Base-by-base conservation (phyloP, 2,888 invertebrate species). In the Lasioglossum leucozonium region DNA sequence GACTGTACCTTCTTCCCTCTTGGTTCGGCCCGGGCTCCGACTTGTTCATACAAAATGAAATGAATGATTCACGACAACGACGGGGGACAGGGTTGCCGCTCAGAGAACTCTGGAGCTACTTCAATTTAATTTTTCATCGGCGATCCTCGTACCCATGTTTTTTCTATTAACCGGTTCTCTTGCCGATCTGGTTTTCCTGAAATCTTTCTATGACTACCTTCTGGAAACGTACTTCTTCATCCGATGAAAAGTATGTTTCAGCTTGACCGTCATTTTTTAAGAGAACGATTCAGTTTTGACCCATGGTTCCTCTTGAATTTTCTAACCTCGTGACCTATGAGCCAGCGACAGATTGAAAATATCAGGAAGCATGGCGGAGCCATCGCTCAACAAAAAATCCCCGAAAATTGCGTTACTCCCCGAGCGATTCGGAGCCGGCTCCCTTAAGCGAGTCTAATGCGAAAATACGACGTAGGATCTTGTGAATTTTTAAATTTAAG, bases 21-120 rank as follows among this genome's bases (percentile, higher is more conserved):
- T 18, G 37, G 62, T 69, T 51, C 65, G 58, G 40, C 42, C 58
- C 4, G 30, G 69, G 37, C 67, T 55, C 69, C 84, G 26, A 51
- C 47, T 74, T 77, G 74, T 62, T 62, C 58, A 62, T 73, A 42
- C 51, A 30, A 37, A 34, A 72, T 10, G 78, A 87, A 81, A 81
- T 55, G 80, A 87, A 87, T 87, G 72, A 87, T 84, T 84, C 84
- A 65, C 16, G 69, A 77, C 37, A 44, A 51, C 51, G 72, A 69
- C 34, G 44, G 37, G 65, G 62, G 65, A 80, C 75, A 62, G 72
- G 47, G 67, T 40, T 67, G 55, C 30, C 34, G 34, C 67, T 47
- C 22, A 2, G 51, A 22, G 51, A 22, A n/a, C 51, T n/a, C 22
- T 8, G 44, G 3, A 30, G n/a, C 10, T 4, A 37, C 30, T 34